phyloP scores from a whole-genome alignment of 2,113 vertebrate species.

The Phycodurus eques region DNA sequence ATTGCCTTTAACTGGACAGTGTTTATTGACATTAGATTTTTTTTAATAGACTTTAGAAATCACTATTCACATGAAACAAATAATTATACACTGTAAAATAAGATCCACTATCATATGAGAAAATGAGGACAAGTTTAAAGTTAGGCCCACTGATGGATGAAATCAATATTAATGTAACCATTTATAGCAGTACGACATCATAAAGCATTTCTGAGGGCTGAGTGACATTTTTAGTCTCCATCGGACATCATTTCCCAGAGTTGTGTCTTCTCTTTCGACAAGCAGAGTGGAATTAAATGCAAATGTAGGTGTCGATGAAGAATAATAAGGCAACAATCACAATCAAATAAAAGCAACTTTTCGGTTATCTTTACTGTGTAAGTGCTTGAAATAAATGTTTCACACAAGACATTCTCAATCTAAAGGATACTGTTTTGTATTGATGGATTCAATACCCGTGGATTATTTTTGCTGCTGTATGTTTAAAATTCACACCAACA shows the following conservation, averaged over 20 bases:
- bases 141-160: conserved; percentile 39
- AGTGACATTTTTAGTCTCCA: conserved; percentile 34
- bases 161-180: conserved; percentile 21
- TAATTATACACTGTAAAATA: conserved; percentile 63
- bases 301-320: conserved; percentile 47
- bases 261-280: conserved; percentile 31
- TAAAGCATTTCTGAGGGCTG: conserved; percentile 31
- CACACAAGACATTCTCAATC: conserved; percentile 61
- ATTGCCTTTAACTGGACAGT: conserved; percentile 53
- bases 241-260: conserved; percentile 35
- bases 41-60: conserved; percentile 62
- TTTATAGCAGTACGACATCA: conserved; percentile 11
- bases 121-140: conserved; percentile 34
- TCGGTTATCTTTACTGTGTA: conserved; percentile 54
- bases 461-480: conserved; percentile 14
- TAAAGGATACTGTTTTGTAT: conserved; percentile 22
- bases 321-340: conserved; percentile 74
- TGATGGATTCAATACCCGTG: neutral
- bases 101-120: conserved; percentile 41
- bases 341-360: conserved; percentile 42
- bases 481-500: conserved; percentile 31
- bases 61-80: conserved; percentile 69
- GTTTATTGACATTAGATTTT: conserved; percentile 74
- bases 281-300: conserved; percentile 48
- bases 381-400: conserved; percentile 62